phyloP scores from a whole-genome alignment of 2,113 vertebrate genomes.

The Psilopsiagon aymara region DNA sequence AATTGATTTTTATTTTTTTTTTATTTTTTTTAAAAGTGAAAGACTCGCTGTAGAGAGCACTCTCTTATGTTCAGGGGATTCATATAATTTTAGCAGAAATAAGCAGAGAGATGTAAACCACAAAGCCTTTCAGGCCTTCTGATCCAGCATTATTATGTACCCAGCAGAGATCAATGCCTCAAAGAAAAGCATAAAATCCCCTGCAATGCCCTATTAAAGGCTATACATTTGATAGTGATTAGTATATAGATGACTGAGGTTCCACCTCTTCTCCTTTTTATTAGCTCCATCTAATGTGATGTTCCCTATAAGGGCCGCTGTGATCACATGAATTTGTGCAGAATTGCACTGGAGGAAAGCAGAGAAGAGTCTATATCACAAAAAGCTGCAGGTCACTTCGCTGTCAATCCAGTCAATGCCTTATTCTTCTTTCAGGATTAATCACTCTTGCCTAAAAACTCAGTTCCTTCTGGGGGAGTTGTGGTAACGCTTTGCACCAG shows the following conservation, averaged over 20 bases:
- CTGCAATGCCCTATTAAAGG: slow-evolving; percentile 23
- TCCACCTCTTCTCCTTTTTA: background rate
- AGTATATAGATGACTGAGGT: background rate
- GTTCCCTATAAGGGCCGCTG: background rate
- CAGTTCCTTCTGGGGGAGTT: background rate
- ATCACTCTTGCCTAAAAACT: background rate
- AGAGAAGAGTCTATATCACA: background rate
- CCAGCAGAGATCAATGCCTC: slow-evolving; percentile 33
- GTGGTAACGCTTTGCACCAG: background rate
- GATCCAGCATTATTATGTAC: slow-evolving; percentile 23
- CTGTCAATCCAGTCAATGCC: background rate
- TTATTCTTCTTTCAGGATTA: background rate
- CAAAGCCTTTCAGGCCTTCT: slow-evolving; percentile 36
- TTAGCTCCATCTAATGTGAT: background rate
- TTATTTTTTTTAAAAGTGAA: background rate
- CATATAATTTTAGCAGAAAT: background rate
- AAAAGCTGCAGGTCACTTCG: background rate
- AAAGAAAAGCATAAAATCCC: slow-evolving; percentile 8
- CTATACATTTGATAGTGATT: background rate
- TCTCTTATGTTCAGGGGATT: slow-evolving; percentile 1
- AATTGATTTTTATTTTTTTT: background rate
- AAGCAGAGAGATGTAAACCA: slow-evolving; percentile 15
- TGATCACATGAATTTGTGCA: background rate
- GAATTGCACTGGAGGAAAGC: background rate
- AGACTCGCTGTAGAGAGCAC: background rate